Conservation (phyloP, 2,113 vertebrate species). For the Tretioscincus oriximinensis region DNA sequence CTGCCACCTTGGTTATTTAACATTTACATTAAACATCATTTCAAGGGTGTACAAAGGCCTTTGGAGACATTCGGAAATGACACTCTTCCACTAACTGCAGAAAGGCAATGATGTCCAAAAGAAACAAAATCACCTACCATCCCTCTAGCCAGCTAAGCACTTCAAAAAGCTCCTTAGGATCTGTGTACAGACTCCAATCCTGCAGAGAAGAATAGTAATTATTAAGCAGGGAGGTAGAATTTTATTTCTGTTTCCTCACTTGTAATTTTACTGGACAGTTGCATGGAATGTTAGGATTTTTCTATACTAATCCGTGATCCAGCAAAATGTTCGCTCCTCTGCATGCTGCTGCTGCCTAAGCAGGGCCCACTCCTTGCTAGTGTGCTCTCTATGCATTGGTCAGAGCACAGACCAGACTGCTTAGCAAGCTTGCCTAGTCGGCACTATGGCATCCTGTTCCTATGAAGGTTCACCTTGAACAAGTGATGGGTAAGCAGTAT, state of each 20-base stretch:
- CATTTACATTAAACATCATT: no score
- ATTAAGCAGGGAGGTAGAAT: background rate
- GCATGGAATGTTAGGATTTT: background rate
- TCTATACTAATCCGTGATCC: background rate
- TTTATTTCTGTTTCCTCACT: background rate
- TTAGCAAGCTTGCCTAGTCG: no score
- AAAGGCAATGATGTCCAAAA: background rate
- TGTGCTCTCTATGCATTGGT: no score
- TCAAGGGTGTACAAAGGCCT: background rate
- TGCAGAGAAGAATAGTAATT: slow-evolving; percentile 44
- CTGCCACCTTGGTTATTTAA: no score
- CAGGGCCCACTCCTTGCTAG: no score
- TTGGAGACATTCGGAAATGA: background rate
- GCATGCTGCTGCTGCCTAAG: no score
- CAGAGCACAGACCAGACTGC: no score
- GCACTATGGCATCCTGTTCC: background rate
- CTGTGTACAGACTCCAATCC: slow-evolving; percentile 94
- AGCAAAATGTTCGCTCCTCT: no score
- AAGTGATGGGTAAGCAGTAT: background rate
- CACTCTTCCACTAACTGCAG: background rate
- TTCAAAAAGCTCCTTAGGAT: slow-evolving; percentile 87
- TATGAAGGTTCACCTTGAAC: background rate
- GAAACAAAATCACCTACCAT: slow-evolving; percentile 74
- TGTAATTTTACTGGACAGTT: background rate
- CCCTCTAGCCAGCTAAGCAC: slow-evolving; percentile 87